Percentiles rank a stretch among this genome's conserved stretches.
phyloP scores from a whole-genome alignment of 2,113 vertebrate species.

The Actinemys pallida region DNA sequence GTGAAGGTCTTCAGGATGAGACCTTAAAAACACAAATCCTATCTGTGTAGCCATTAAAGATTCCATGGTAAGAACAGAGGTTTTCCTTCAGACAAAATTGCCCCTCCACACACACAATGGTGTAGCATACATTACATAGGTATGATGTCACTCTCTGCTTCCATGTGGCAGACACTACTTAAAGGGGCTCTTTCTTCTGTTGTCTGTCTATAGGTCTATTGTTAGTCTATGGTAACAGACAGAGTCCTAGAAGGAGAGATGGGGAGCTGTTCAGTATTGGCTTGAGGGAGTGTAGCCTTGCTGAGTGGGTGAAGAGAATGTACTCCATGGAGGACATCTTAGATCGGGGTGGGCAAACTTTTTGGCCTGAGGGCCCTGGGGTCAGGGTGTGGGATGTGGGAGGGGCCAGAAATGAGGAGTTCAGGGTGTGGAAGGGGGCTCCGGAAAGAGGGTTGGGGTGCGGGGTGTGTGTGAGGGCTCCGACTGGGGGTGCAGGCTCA shows the following conservation, averaged over 20 bases:
- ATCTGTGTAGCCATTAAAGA: neutral
- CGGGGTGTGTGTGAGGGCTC: too few species aligned
- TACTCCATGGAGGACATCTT: neutral
- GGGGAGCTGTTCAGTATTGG: neutral
- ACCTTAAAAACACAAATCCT: neutral
- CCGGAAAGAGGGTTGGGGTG: too few species aligned
- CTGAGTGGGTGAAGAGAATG: neutral
- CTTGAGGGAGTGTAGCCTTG: neutral
- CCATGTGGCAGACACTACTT: neutral
- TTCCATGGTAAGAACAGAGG: neutral
- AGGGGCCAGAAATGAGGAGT: too few species aligned
- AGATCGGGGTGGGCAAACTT: neutral
- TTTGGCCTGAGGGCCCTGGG: neutral
- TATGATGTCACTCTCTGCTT: neutral
- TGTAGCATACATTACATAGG: neutral
- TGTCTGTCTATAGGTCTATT: neutral
- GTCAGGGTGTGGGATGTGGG: fast-evolving
- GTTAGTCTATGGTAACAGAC: neutral
- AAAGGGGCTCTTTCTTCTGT: neutral
- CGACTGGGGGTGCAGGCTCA: too few species aligned
- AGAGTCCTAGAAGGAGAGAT: neutral
- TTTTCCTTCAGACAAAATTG: neutral
- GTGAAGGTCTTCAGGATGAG: neutral
- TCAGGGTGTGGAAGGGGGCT: too few species aligned
- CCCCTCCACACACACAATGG: neutral